A percentile compares a stretch with the other conserved stretches of the same genome.
Conservation (phyloP, 2,888 invertebrate species). For the Colletes collaris region DNA sequence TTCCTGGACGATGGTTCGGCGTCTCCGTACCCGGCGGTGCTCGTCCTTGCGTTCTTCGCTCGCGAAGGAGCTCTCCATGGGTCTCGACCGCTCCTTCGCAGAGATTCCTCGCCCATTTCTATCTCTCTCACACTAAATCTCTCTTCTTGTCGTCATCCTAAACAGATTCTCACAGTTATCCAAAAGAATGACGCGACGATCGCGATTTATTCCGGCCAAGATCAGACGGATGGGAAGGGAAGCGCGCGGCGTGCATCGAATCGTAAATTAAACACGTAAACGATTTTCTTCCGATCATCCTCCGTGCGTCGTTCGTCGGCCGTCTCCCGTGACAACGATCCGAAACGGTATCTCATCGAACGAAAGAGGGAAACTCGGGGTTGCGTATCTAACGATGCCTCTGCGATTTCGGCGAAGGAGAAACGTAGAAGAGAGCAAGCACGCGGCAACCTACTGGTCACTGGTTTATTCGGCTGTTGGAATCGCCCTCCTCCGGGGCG, state of each 20-base stretch:
- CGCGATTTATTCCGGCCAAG: not conserved
- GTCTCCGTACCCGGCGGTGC: conserved; percentile 4
- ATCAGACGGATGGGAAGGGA: conserved; percentile 18
- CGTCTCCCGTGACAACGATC: conserved; percentile 26
- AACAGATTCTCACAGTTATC: conserved; percentile 59
- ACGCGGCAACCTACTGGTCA: conserved; percentile 56
- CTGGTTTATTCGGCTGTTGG: conserved; percentile 18
- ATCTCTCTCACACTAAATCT: conserved; percentile 4
- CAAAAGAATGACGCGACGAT: conserved; percentile 28
- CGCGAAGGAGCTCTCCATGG: conserved; percentile 9
- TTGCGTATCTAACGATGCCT: conserved; percentile 23
- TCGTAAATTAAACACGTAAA: conserved; percentile 10
- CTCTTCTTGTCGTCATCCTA: conserved; percentile 31
- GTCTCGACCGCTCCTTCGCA: not conserved
- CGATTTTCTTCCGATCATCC: conserved; percentile 22
- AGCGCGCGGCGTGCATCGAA: conserved; percentile 34
- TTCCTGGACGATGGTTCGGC: conserved; percentile 14
- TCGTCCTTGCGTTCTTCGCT: conserved; percentile 1
- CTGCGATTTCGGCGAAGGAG: conserved; percentile 27
- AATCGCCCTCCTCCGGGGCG: conserved; percentile 6
- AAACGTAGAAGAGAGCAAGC: conserved; percentile 51
- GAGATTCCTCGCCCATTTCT: not conserved
- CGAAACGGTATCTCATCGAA: conserved; percentile 19
- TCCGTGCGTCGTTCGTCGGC: not conserved
- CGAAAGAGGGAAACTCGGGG: conserved; percentile 11